Percentiles rank a stretch among this genome's conserved stretches.
phyloP scores from a whole-genome alignment of 1,140 invertebrate genomes.

The Druon quercuslanigerum region DNA sequence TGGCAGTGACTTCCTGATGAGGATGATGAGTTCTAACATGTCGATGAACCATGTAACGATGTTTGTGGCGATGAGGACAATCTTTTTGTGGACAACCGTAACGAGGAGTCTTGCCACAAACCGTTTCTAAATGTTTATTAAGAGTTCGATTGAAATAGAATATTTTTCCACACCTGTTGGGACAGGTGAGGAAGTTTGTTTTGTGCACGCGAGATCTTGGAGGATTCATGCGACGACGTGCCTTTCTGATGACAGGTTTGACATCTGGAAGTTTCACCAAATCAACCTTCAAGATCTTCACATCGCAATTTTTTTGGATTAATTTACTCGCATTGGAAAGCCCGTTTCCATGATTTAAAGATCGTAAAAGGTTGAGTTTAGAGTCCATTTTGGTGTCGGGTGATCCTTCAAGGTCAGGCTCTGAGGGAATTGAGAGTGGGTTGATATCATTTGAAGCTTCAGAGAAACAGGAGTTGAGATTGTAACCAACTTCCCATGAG shows the following conservation, averaged over 20 bases:
- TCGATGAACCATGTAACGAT: constrained; percentile 53
- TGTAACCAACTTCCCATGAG: neutral
- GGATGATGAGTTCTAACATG: constrained; percentile 49
- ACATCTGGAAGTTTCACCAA: neutral
- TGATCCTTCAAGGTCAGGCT: neutral
- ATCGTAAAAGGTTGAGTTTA: neutral
- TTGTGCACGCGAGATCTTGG: neutral
- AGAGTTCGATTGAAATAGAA: constrained; percentile 51
- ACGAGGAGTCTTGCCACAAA: constrained; percentile 76
- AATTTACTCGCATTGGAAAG: neutral
- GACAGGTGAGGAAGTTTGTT: neutral
- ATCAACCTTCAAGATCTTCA: constrained; percentile 4
- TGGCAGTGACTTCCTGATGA: constrained; percentile 38
- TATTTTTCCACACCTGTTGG: constrained; percentile 37
- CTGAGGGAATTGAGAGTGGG: neutral
- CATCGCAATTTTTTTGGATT: neutral
- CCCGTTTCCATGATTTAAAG: neutral
- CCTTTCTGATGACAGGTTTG: neutral
- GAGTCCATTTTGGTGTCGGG: neutral
- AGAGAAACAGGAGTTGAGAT: neutral
- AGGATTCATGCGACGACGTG: neutral
- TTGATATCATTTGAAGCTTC: constrained; percentile 4
- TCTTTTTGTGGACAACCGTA: constrained; percentile 71
- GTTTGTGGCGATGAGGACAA: constrained; percentile 64
- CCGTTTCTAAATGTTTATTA: constrained; percentile 62